Evolutionary conservation across 2,888 invertebrate genomes (phyloP), one percentile per base, ranked within the genome.

Genomic region (Lepidochitona cinerea): DNA sequence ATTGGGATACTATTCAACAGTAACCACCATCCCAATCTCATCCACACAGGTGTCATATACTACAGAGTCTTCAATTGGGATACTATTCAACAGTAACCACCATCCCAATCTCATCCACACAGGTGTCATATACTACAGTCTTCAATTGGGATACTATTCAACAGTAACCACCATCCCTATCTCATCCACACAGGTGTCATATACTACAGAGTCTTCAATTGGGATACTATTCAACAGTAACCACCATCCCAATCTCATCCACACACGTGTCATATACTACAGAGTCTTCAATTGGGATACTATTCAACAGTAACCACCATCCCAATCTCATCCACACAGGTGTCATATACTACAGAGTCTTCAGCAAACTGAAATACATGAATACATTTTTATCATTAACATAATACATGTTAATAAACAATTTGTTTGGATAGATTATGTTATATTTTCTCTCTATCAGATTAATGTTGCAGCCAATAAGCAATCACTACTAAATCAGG

Each of bases 41-140:
- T 87, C 87, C 18, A 87, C 78, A 75, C 78, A 75, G 14, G 84
- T 83, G 32, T 83, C 83, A 75, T 87, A n/a, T n/a, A n/a, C n/a
- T n/a, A n/a, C n/a, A n/a, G n/a, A n/a, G n/a, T n/a, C n/a, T n/a
- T n/a, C n/a, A n/a, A n/a, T n/a, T n/a, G n/a, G n/a, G n/a, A n/a
- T n/a, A n/a, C n/a, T n/a, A n/a, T n/a, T n/a, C n/a, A n/a, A n/a
- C n/a, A n/a, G n/a, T n/a, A n/a, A n/a, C n/a, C n/a, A n/a, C n/a
- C n/a, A n/a, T n/a, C n/a, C n/a, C n/a, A n/a, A n/a, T n/a, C n/a
- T n/a, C n/a, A n/a, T n/a, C n/a, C n/a, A n/a, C n/a, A n/a, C n/a
- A n/a, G n/a, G n/a, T n/a, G n/a, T n/a, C n/a, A n/a, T n/a, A n/a
- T n/a, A n/a, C n/a, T n/a, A n/a, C n/a, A n/a, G n/a, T n/a, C n/a